phyloP scores from a whole-genome alignment of 2,888 invertebrate genomes.

The Ypsolopha sequella region DNA sequence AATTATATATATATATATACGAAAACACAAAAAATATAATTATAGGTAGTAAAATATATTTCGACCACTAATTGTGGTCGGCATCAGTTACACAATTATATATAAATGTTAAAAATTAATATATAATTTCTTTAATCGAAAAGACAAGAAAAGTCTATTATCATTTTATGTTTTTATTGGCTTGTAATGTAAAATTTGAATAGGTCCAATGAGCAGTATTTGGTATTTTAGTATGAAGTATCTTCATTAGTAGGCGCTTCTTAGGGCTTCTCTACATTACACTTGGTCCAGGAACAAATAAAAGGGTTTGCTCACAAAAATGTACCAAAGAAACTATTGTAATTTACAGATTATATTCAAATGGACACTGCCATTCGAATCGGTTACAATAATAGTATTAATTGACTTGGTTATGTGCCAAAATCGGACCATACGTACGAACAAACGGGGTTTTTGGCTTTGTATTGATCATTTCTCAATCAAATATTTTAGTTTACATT shows the following conservation, averaged over 20 bases:
- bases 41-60: too few relatives aligned
- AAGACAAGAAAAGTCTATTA: too few relatives aligned
- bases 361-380: conserved; percentile 9
- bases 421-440: conserved; percentile 45
- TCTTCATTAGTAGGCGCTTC: conserved; percentile 28
- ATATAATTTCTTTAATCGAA: too few relatives aligned
- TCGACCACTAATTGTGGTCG: too few relatives aligned
- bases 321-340: conserved; percentile 55
- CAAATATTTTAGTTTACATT: conserved; percentile 1
- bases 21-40: too few relatives aligned
- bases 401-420: conserved; percentile 52
- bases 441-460: background rate
- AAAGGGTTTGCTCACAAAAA: conserved; percentile 60
- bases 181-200: conserved; percentile 13
- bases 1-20: too few relatives aligned
- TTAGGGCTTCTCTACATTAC: conserved; percentile 26
- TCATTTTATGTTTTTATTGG: conserved; percentile 18
- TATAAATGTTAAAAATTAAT: too few relatives aligned
- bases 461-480: background rate
- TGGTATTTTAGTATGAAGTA: conserved; percentile 29
- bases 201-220: conserved; percentile 39
- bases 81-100: too few relatives aligned
- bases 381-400: conserved; percentile 32
- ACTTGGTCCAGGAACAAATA: conserved; percentile 34
- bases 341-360: background rate